These are phyloP conservation scores for Macrosiphum euphorbiae DNA, from an alignment of 2,888 invertebrate genomes.

Conservation along the genomic window DNA sequence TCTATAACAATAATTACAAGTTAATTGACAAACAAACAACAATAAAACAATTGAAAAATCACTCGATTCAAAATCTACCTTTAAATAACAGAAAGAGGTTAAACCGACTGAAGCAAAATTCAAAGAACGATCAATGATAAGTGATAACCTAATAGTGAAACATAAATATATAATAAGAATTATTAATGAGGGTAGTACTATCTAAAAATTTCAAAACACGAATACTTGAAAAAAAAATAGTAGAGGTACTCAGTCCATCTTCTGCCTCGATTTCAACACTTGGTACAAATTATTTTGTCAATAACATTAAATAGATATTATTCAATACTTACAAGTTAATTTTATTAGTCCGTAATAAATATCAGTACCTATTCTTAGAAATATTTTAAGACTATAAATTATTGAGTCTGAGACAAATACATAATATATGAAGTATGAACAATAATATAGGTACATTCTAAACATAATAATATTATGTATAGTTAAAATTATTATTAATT, in stretches of 20 bases:
- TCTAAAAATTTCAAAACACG: too few relatives aligned
- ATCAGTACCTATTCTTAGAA: background rate
- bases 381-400: background rate
- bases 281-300: background rate
- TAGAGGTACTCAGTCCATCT: background rate
- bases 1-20: background rate
- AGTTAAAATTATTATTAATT: slow-evolving; percentile 12
- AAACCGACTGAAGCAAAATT: background rate
- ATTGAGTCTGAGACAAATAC: background rate
- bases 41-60: background rate
- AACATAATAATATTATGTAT: background rate
- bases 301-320: background rate
- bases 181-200: background rate
- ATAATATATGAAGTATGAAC: background rate
- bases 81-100: background rate
- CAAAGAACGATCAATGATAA: background rate
- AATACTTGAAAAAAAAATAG: background rate
- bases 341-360: background rate
- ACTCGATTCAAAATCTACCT: background rate
- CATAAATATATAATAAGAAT: background rate
- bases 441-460: background rate
- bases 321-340: background rate
- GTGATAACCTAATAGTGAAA: background rate
- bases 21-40: background rate
- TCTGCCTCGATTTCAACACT: background rate